Evolutionary conservation across 1,140 invertebrate species (phyloP), one percentile per base, ranked within the genome.

Genomic region (Meloidogyne chitwoodi): DNA sequence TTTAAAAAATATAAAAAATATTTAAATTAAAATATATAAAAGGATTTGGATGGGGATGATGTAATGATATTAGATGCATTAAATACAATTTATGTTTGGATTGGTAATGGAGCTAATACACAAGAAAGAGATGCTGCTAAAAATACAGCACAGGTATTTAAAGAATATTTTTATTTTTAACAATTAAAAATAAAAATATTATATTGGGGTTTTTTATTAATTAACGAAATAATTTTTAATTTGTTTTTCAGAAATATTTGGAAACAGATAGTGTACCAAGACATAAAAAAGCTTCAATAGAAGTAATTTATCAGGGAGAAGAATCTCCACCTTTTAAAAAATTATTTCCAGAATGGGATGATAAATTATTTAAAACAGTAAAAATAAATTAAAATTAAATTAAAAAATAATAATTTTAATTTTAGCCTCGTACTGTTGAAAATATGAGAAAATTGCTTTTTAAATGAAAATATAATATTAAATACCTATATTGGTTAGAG

Each of bases 21-120:
- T 67, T 31, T n/a, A 8, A 56, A 11, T 61, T 4, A 26, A 27
- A 19, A 74, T 79, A n/a, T n/a, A n/a, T n/a, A n/a, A 41, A 81
- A 92, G 91, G 92, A 93, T 87, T 88, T 93, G 31, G 91, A 92
- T 79, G 90, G 91, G 74, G 93, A 93, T 2, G 94, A 95, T 85
- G 93, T 92, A 81, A 95, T 94, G 88, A 93, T 95, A 81, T 87
- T 95, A 77, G 94, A 95, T 88, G 89, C 91, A 27, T 91, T 92
- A 26, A 91, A 91, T 75, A 90, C 92, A 64, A 91, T 94, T 69
- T 93, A 91, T 83, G 91, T 94, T 0, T 95, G 92, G 88, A 91
- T 92, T 70, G 93, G 93, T 27, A 89, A 90, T 69, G 91, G 91
- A 26, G 91, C 92, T n/a, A 90, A 90, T 14, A 89, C 90, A 29